Base-by-base conservation (phyloP, 2,888 invertebrate genomes). In the Drosophila paranaensis region DNA sequence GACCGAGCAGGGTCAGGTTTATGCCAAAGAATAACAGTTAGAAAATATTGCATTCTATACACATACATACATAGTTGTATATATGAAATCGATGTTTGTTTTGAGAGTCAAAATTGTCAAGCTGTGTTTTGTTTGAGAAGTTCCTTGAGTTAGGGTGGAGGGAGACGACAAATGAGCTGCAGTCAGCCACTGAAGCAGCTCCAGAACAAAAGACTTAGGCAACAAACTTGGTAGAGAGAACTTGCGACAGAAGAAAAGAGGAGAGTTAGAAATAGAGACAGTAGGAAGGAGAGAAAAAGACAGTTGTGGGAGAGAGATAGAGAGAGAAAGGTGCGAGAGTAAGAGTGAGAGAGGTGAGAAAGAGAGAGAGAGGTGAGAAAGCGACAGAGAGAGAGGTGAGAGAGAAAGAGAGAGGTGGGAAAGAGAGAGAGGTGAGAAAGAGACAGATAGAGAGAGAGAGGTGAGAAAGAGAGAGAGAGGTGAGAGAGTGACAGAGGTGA, bases 181-280 rank as follows among this genome's bases (percentile, higher is more conserved):
- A n/a, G 45, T n/a, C 11, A 25, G 48, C 27, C 39, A 39, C 37
- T 48, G 45, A 57, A 46, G 45, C 35, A 16, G 27, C 37, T 10
- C 2, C 27, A 68, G 55, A 48, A 70, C 66, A 60, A 74, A 70
- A 77, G 70, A 43, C 42, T 60, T 42, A 42, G 42, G 33, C 53
- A 60, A 27, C n/a, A 9, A 61, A 42, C 42, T 14, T 27, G 3
- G 3, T 27, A 13, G 8, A 14, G 25, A 25, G 13, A 45, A 27
- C 2, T 5, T 27, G 8, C 6, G 11, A 20, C 0, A 43, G 16
- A 11, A 4, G 11, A 11, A 43, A 11, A 42, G 5, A 10, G 27
- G 3, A 27, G 27, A 2, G 16, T 2, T 27, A 27, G 3, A 4
- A 27, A 42, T 1, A 42, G 9, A 11, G 3, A 20, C 3, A 43